A percentile compares a stretch with the other conserved stretches of the same genome.
These are phyloP conservation scores for Hippocampus zosterae DNA, from an alignment of 2,113 vertebrate species.

Conservation along the genomic window DNA sequence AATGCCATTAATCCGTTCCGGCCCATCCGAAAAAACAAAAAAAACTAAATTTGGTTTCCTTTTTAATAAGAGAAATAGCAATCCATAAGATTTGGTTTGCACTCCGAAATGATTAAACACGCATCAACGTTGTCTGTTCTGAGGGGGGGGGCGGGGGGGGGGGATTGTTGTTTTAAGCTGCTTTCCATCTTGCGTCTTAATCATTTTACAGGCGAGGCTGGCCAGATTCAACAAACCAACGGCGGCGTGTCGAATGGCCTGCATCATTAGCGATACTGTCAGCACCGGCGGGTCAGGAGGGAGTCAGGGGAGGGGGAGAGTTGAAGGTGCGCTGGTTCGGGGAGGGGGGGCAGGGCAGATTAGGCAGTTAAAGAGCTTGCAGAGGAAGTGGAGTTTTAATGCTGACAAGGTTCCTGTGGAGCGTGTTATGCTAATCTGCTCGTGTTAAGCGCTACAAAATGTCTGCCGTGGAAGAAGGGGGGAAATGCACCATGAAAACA, in stretches of 20 bases:
- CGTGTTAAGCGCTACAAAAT: slow-evolving; percentile 56
- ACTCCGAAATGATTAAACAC: background rate
- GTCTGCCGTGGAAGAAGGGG: slow-evolving; percentile 35
- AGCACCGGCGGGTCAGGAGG: background rate
- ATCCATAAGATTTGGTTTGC: too few species aligned
- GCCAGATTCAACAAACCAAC: background rate
- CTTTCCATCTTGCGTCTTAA: too few species aligned
- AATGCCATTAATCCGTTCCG: too few species aligned
- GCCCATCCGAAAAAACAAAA: too few species aligned
- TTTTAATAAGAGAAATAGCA: too few species aligned
- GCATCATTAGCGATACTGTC: slow-evolving; percentile 4
- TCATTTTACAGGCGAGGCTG: too few species aligned
- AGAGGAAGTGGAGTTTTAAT: slow-evolving; percentile 62
- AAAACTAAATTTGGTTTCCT: too few species aligned
- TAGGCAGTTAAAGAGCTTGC: slow-evolving; percentile 66
- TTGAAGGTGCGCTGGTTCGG: background rate
- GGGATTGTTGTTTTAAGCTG: too few species aligned
- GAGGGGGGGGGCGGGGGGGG: background rate
- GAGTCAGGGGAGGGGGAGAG: background rate
- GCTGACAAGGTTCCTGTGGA: slow-evolving; percentile 62
- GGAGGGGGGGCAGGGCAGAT: slow-evolving; percentile 45
- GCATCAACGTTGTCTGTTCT: background rate
- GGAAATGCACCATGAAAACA: slow-evolving; percentile 55
- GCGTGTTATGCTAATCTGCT: slow-evolving; percentile 71
- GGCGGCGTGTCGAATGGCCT: background rate